phyloP scores from a whole-genome alignment of 1,140 invertebrate species.

The Anastatus disparis region DNA sequence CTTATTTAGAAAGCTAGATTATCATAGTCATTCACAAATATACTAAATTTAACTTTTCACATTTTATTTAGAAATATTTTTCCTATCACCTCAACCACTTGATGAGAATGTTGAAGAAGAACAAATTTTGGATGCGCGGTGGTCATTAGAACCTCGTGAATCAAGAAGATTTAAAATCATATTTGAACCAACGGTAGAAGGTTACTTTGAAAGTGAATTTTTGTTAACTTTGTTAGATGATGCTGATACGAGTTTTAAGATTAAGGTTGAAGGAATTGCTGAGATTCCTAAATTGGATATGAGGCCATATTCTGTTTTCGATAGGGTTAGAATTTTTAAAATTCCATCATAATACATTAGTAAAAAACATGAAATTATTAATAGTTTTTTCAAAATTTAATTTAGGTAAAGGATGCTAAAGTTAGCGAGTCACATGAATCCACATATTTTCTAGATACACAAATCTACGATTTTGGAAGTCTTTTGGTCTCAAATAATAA shows the following conservation, averaged over 20 bases:
- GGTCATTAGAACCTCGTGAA: conserved; percentile 49
- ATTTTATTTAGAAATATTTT: conserved; percentile 19
- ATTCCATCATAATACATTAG: too few species aligned
- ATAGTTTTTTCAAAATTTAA: conserved; percentile 6
- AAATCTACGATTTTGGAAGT: conserved; percentile 54
- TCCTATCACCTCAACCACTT: neutral
- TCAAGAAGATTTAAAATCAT: conserved; percentile 45
- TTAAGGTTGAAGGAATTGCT: conserved; percentile 46
- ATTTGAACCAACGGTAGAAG: conserved; percentile 47
- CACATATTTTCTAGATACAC: conserved; percentile 49
- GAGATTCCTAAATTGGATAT: conserved; percentile 51
- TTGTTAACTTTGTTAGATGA: conserved; percentile 43
- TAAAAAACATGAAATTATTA: neutral
- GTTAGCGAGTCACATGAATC: conserved; percentile 43
- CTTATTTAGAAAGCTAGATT: too few species aligned
- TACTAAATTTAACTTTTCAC: too few species aligned
- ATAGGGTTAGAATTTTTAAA: conserved; percentile 45
- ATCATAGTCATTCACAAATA: too few species aligned
- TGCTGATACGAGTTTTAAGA: conserved; percentile 38
- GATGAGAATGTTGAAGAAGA: conserved; percentile 21
- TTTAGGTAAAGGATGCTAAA: conserved; percentile 44
- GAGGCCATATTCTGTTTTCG: conserved; percentile 48
- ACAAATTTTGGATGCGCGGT: conserved; percentile 47
- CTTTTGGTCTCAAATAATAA: conserved; percentile 43
- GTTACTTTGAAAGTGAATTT: conserved; percentile 45